Conservation (phyloP, 1,140 invertebrate genomes). For the Pseudomyrmex flavicornis region DNA sequence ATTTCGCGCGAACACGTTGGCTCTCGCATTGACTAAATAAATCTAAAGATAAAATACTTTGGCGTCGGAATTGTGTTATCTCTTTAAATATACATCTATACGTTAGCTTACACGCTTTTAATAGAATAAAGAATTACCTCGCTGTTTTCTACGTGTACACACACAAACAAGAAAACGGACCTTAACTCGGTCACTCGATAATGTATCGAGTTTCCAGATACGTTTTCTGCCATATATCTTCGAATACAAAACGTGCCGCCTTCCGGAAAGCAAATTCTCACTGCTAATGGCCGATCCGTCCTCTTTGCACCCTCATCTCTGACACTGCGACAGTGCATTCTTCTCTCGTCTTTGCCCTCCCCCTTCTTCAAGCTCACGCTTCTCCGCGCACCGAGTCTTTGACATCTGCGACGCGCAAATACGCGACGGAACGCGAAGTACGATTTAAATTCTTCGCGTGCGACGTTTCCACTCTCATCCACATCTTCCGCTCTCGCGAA, state of each 20-base stretch:
- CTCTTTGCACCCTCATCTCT: not conserved
- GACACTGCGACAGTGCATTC: constrained; percentile 3
- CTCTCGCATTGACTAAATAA: too few relatives aligned
- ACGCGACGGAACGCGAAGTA: constrained; percentile 20
- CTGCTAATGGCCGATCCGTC: constrained; percentile 8
- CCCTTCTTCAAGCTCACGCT: not conserved
- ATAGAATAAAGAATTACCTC: not conserved
- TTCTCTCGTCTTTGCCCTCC: not conserved
- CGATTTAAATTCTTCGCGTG: constrained; percentile 63
- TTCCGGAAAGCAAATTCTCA: constrained; percentile 20
- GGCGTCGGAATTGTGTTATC: not conserved
- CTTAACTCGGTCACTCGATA: constrained; percentile 11
- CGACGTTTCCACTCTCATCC: not conserved
- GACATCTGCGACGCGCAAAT: constrained; percentile 22
- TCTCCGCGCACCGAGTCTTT: constrained; percentile 15
- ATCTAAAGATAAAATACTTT: too few relatives aligned
- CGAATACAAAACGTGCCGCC: constrained; percentile 1
- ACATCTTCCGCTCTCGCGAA: not conserved
- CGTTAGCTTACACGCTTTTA: not conserved
- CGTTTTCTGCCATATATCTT: not conserved
- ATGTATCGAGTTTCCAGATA: constrained; percentile 4
- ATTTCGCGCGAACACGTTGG: too few relatives aligned
- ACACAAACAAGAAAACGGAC: not conserved
- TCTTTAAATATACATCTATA: not conserved
- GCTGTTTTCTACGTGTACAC: not conserved